phyloP scores from a whole-genome alignment of 37 sponge, comb jelly and placozoan species.

The Chondrosia reniformis region DNA sequence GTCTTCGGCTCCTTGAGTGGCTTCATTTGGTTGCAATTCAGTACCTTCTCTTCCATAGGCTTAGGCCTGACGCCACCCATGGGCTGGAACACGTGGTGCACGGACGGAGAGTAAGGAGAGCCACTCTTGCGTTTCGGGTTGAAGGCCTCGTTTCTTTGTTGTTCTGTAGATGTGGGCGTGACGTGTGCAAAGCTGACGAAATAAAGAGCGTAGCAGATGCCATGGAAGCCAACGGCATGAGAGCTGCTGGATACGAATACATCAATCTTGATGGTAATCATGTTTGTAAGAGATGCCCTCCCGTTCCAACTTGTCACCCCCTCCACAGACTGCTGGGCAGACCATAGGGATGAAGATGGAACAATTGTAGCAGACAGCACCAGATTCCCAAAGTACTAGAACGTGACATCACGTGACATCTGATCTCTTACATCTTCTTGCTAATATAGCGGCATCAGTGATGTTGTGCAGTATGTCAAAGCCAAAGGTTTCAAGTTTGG shows the following conservation, averaged over 20 bases:
- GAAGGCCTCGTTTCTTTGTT: background rate
- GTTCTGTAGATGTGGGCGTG: slow-evolving; percentile 70
- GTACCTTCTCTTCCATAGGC: background rate
- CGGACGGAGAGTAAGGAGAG: slow-evolving; percentile 53
- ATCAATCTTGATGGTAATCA: slow-evolving; percentile 80
- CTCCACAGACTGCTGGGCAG: slow-evolving; percentile 78
- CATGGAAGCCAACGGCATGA: slow-evolving; percentile 82
- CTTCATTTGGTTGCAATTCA: no score
- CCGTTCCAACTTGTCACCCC: background rate
- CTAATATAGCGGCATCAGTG: slow-evolving; percentile 55
- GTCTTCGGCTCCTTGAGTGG: no score
- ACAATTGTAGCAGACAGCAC: slow-evolving; percentile 51
- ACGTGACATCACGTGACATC: background rate
- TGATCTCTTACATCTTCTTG: background rate
- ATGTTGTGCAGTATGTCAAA: slow-evolving; percentile 66
- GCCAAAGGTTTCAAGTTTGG: slow-evolving; percentile 86
- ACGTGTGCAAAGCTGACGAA: slow-evolving; percentile 68
- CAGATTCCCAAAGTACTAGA: slow-evolving; percentile 68
- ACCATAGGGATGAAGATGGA: slow-evolving; percentile 58
- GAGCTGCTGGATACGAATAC: slow-evolving; percentile 74
- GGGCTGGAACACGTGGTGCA: slow-evolving; percentile 93
- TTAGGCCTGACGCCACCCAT: slow-evolving; percentile 68
- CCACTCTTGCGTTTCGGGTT: background rate
- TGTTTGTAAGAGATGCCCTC: background rate
- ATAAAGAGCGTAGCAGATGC: slow-evolving; percentile 83